Base-by-base conservation (phyloP, 2,888 invertebrate species). In the Alitta virens region DNA sequence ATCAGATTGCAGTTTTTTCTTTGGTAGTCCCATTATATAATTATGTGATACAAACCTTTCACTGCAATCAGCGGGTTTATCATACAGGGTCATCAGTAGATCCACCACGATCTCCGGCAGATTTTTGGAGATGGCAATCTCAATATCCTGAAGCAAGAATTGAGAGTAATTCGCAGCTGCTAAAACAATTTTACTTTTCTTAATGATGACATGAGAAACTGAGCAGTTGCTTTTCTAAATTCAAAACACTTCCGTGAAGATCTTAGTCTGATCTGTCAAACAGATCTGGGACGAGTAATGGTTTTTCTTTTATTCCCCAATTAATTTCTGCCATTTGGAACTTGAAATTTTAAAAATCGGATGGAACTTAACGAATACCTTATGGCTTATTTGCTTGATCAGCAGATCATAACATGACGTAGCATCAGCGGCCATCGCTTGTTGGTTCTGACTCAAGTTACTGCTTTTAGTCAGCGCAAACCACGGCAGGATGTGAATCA, bases 401-500 rank as follows among this genome's bases (percentile, higher is more conserved):
- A 78, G 65, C n/a, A 70, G 25, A 33, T 74, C 71, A 50, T 75
- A 78, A 60, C 73, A 72, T 3, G 65, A 63, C 2, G 68, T 65
- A 9, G 75, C 75, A 14, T 69, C 67, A 16, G 56, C 53, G 3
- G 68, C 61, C 43, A 65, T 54, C 21, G 65, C 69, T 62, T 67
- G 70, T 18, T 64, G 62, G 27, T 69, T 69, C 2, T 50, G 54
- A 1, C 62, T 33, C 14, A 49, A 23, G 33, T 70, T 65, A 0
- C 38, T 56, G 7, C 7, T 14, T 43, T 66, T 68, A 43, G 68
- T 67, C 33, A 68, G 71, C 16, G 78, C 78, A 70, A 77, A 78
- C 61, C 71, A 59, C 2, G 79, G 79, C 60, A 79, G 69, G 49
- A 79, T 75, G 59, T 77, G 74, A 14, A 76, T 71, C 24, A 78